Percentiles rank a stretch among this genome's conserved stretches.
Conservation (phyloP, 1,140 invertebrate species). For the Liolophura sinensis region DNA sequence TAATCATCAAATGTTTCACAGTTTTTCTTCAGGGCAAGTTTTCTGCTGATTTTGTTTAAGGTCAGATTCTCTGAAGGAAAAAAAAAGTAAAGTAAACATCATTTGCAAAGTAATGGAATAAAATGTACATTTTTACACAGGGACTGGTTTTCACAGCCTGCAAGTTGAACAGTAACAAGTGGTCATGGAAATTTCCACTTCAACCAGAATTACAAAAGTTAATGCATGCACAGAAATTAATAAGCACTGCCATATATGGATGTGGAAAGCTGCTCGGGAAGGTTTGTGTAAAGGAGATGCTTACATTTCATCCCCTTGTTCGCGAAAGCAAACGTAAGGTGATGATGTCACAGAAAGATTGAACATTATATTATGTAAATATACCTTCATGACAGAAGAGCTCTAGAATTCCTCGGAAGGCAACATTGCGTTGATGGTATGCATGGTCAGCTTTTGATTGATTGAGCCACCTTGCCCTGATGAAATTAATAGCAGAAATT, state of each 20-base stretch:
- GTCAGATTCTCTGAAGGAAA: background rate
- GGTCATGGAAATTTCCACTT: too few species aligned
- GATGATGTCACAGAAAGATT: constrained; percentile 2
- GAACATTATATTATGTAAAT: background rate
- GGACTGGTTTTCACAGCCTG: too few species aligned
- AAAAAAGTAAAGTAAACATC: too few species aligned
- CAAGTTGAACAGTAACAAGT: too few species aligned
- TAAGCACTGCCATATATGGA: too few species aligned
- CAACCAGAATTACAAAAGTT: too few species aligned
- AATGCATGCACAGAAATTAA: too few species aligned
- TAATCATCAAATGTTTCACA: constrained; percentile 1
- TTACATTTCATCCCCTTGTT: background rate
- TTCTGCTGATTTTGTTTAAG: background rate
- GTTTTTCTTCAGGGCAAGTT: background rate
- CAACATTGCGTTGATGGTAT: constrained; percentile 36
- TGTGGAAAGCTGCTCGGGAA: too few species aligned
- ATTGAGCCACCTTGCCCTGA: constrained; percentile 34
- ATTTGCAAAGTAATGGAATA: too few species aligned
- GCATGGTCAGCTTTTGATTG: constrained; percentile 32
- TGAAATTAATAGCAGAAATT: constrained; percentile 1
- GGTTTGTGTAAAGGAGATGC: too few species aligned
- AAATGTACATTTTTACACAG: too few species aligned
- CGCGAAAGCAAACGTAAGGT: constrained; percentile 1
- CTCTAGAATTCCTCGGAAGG: constrained; percentile 39
- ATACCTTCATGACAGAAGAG: constrained; percentile 23